Evolutionary conservation across 2,888 invertebrate genomes (phyloP).

Genomic region (Acleris laterana): DNA sequence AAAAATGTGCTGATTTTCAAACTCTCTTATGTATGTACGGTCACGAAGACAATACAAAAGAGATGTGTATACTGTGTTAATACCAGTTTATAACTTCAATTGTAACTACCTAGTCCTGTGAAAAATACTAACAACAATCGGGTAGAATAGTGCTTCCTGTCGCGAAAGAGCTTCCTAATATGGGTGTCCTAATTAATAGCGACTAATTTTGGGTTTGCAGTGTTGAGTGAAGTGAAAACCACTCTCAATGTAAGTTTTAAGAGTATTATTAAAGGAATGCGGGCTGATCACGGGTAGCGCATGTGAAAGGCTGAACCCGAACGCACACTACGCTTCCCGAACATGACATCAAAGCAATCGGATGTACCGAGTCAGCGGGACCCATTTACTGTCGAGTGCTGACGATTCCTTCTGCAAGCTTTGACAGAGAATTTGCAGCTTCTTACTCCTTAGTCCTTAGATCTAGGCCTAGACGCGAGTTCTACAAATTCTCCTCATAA

Average conservation of each 20-base stretch:
- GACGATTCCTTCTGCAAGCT: conserved; percentile 34
- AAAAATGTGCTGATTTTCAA: not conserved
- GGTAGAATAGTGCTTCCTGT: conserved; percentile 54
- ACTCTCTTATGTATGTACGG: not conserved
- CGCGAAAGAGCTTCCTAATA: conserved; percentile 63
- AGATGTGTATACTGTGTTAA: conserved; percentile 7
- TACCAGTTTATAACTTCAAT: conserved; percentile 25
- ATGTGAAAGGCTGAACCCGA: conserved; percentile 72
- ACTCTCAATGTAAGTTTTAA: conserved; percentile 78
- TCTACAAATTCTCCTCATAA: conserved; percentile 57
- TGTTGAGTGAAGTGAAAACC: conserved; percentile 80
- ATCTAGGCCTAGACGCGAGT: conserved; percentile 47
- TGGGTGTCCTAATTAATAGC: conserved; percentile 66
- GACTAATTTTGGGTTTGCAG: conserved; percentile 83
- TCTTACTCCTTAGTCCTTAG: conserved; percentile 55
- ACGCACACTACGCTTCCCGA: conserved; percentile 73
- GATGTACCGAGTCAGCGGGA: conserved; percentile 43
- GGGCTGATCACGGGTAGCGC: conserved; percentile 81
- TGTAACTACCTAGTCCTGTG: conserved; percentile 30
- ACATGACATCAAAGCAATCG: conserved; percentile 48
- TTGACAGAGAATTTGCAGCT: conserved; percentile 62
- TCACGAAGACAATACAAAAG: not conserved
- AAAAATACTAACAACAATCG: conserved; percentile 55
- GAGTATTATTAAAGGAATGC: conserved; percentile 73
- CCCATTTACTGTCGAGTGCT: conserved; percentile 34